Conservation (phyloP, 2,113 vertebrate species). For the Balaeniceps rex region DNA sequence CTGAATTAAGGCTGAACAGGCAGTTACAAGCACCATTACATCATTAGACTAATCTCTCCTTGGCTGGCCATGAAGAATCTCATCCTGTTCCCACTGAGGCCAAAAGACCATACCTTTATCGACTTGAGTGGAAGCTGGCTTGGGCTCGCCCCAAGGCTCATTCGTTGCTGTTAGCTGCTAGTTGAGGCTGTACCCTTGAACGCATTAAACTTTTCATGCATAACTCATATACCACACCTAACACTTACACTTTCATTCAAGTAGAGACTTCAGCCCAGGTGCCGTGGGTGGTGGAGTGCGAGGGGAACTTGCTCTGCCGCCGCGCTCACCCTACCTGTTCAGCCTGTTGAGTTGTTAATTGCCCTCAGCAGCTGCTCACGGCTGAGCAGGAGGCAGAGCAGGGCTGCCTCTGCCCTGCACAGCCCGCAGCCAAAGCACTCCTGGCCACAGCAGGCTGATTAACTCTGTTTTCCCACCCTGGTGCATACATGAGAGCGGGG, state of each 20-base stretch:
- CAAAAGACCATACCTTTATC: neutral
- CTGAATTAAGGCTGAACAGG: slow-evolving; percentile 28
- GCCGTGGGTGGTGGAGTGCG: neutral
- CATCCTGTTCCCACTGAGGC: slow-evolving; percentile 13
- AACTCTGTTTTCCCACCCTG: neutral
- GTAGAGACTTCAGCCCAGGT: neutral
- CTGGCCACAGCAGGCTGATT: neutral
- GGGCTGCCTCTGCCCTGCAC: neutral
- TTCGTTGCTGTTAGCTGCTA: neutral
- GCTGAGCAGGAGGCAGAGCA: neutral
- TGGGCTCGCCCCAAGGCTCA: neutral
- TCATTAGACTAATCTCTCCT: slow-evolving; percentile 38
- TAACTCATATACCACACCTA: slow-evolving; percentile 21
- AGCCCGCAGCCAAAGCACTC: neutral
- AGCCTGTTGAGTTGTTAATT: neutral
- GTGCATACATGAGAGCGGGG: neutral
- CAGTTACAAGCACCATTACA: slow-evolving; percentile 44
- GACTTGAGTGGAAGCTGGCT: neutral
- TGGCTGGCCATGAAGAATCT: slow-evolving; percentile 14
- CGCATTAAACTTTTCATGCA: neutral
- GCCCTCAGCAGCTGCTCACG: neutral
- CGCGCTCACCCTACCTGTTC: slow-evolving; percentile 7
- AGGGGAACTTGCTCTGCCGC: slow-evolving; percentile 33
- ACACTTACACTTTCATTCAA: slow-evolving; percentile 24
- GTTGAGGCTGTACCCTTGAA: neutral